These are phyloP conservation scores for Trididemnum nubilum DNA, from an alignment of 23 tunicate species.

Conservation along the genomic window DNA sequence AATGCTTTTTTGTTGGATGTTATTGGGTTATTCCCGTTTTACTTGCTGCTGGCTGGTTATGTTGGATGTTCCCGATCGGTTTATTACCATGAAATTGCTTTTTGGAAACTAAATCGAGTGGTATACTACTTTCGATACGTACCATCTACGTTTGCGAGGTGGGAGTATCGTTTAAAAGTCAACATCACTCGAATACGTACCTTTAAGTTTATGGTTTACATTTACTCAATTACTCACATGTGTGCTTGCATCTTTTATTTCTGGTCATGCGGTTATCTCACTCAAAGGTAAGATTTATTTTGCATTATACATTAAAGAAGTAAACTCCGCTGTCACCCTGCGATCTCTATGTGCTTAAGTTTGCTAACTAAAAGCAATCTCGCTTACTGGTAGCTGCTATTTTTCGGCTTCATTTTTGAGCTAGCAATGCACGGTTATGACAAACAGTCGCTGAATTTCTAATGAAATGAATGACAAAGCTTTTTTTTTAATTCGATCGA, in stretches of 20 bases:
- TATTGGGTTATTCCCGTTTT: slow-evolving; percentile 66
- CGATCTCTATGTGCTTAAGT: no score
- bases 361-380: no score
- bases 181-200: slow-evolving; percentile 56
- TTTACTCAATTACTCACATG: slow-evolving; percentile 78
- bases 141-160: slow-evolving; percentile 57
- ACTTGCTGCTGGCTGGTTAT: slow-evolving; percentile 44
- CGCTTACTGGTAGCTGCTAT: no score
- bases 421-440: no score
- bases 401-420: no score
- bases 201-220: slow-evolving; percentile 74
- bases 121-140: slow-evolving; percentile 53
- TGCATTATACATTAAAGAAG: no score
- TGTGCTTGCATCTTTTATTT: slow-evolving; percentile 66
- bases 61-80: slow-evolving; percentile 47
- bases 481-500: no score
- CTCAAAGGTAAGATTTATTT: slow-evolving; percentile 79
- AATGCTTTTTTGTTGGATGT: slow-evolving; percentile 67
- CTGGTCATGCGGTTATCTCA: slow-evolving; percentile 76
- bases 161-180: slow-evolving; percentile 68
- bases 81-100: slow-evolving; percentile 41
- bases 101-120: slow-evolving; percentile 63
- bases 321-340: no score
- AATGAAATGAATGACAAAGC: no score
- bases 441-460: no score